Conservation (phyloP, 35 echinoderm and acorn worm genomes). For the Acanthaster planci region DNA sequence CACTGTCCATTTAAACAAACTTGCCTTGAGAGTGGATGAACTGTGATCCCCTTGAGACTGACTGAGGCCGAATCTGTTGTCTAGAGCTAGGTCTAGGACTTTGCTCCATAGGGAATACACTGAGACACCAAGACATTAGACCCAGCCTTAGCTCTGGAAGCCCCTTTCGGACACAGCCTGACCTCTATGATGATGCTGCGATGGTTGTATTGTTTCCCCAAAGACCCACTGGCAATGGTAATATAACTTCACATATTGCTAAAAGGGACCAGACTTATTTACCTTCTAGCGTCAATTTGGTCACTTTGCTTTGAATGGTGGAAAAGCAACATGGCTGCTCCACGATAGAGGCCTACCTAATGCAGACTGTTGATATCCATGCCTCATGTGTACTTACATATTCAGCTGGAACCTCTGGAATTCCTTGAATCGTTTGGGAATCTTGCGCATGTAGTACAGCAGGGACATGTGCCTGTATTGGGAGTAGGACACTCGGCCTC, state of each 20-base stretch:
- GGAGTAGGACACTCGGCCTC: background rate
- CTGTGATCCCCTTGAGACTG: no score
- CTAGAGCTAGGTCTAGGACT: no score
- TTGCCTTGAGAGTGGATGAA: no score
- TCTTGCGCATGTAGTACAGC: background rate
- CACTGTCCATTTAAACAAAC: no score
- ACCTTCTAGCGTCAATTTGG: background rate
- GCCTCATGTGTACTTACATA: conserved; percentile 4
- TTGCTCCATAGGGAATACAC: no score
- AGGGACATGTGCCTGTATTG: conserved; percentile 15
- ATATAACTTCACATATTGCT: no score
- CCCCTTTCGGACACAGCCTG: no score
- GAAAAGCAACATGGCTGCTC: background rate
- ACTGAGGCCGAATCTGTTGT: no score
- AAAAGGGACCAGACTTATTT: background rate
- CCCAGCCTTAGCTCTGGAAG: no score
- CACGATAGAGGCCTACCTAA: background rate
- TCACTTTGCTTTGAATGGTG: background rate
- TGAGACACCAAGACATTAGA: no score
- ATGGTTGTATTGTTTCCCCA: background rate
- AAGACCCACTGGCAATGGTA: no score
- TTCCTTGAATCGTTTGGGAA: background rate
- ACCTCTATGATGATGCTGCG: no score
- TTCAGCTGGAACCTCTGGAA: conserved; percentile 1
- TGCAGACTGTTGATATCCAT: background rate